Evolutionary conservation across 2,797 vertebrate species (phyloP).

Genomic region (Echeneis naucrates): DNA sequence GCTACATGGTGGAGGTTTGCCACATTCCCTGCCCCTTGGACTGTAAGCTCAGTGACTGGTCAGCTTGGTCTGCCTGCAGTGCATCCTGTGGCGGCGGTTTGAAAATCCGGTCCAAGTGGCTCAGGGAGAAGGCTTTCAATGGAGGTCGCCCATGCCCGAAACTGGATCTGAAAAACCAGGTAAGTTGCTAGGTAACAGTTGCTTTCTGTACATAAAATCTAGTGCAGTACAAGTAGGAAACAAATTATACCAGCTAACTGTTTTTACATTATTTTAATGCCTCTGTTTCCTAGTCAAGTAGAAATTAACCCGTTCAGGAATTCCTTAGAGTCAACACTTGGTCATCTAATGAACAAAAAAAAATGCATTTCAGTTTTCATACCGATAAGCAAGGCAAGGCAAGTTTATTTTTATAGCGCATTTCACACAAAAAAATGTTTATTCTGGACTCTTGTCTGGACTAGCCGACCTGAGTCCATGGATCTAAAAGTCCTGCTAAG

Average conservation of each 20-base stretch:
- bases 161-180: conserved; percentile 97
- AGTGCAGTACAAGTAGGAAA: not conserved
- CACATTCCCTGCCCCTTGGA: conserved; percentile 93
- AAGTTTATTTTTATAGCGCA: no score
- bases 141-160: conserved; percentile 95
- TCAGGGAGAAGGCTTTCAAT: conserved; percentile 97
- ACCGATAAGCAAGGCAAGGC: conserved; percentile 10
- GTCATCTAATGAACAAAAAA: conserved; percentile 1
- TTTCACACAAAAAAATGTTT: no score
- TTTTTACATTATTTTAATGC: not conserved
- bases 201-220: not conserved
- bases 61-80: conserved; percentile 94
- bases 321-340: not conserved
- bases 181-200: conserved; percentile 82
- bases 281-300: not conserved
- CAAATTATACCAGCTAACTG: conserved; percentile 3
- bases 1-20: conserved; percentile 91
- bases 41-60: conserved; percentile 97
- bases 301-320: not conserved
- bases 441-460: no score
- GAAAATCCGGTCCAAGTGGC: conserved; percentile 93
- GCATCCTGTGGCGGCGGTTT: conserved; percentile 91
- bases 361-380: conserved; percentile 27
- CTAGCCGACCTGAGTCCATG: no score
- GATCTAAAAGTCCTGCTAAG: no score